Percentiles rank a stretch among this genome's conserved stretches.
phyloP scores from a whole-genome alignment of 2,888 invertebrate genomes.

The Trachelus iudaicus region DNA sequence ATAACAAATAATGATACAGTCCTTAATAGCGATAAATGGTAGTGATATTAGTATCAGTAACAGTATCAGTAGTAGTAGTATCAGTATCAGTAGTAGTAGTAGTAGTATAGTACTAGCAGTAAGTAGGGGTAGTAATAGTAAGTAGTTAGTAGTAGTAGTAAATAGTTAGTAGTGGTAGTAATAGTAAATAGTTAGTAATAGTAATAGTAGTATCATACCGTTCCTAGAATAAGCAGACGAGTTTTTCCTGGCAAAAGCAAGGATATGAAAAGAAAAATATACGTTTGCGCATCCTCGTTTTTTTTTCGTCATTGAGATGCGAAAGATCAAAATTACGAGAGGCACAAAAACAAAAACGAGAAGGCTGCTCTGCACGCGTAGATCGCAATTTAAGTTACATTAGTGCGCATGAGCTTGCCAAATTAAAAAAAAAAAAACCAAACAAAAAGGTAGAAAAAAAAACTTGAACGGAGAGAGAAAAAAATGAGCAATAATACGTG shows the following conservation, averaged over 20 bases:
- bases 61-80: constrained; percentile 19
- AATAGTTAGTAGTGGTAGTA: constrained; percentile 8
- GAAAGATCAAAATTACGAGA: constrained; percentile 31
- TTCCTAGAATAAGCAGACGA: constrained; percentile 42
- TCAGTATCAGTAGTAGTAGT: not conserved
- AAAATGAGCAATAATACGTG: constrained; percentile 16
- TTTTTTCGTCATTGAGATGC: constrained; percentile 20
- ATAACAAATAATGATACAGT: constrained; percentile 19
- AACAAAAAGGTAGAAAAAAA: constrained; percentile 16
- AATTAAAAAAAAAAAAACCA: constrained; percentile 14
- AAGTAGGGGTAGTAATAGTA: not conserved
- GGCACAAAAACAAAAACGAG: constrained; percentile 36
- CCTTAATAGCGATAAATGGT: constrained; percentile 2
- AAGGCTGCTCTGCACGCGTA: constrained; percentile 12
- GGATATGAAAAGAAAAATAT: constrained; percentile 30
- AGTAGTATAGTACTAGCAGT: constrained; percentile 17
- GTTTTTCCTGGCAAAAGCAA: constrained; percentile 29
- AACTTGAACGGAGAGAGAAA: constrained; percentile 3
- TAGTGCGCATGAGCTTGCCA: constrained; percentile 2
- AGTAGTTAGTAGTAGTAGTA: constrained; percentile 19
- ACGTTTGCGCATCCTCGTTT: not conserved
- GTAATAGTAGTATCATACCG: constrained; percentile 30
- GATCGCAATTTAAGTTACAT: constrained; percentile 12
- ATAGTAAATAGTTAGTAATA: constrained; percentile 11
- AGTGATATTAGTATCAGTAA: constrained; percentile 18